Conservation (phyloP, 2,113 vertebrate genomes). For the Pleuronectes platessa region DNA sequence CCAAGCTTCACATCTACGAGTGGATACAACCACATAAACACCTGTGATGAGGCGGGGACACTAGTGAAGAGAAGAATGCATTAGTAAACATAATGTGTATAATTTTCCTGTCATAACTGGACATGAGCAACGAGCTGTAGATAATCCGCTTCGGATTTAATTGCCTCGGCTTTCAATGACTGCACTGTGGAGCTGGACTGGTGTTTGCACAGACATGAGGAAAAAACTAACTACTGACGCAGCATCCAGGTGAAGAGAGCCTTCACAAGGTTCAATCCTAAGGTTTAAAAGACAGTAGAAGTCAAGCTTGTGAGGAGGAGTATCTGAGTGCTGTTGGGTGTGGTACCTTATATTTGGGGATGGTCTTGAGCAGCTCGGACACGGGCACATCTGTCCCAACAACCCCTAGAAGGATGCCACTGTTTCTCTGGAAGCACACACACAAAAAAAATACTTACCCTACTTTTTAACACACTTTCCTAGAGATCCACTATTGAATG, state of each 20-base stretch:
- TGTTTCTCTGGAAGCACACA: conserved; percentile 87
- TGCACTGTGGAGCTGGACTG: not conserved
- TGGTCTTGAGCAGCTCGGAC: conserved; percentile 95
- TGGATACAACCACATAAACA: conserved; percentile 21
- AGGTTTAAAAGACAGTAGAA: not conserved
- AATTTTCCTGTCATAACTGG: conserved; percentile 52
- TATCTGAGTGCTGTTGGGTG: not conserved
- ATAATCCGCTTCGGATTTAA: conserved; percentile 44
- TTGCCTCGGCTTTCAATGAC: conserved; percentile 16
- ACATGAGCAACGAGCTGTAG: conserved; percentile 9
- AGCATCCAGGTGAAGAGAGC: not conserved
- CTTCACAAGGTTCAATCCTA: not conserved
- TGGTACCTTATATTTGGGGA: conserved; percentile 97
- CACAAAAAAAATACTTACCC: conserved; percentile 17
- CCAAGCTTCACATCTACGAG: conserved; percentile 6
- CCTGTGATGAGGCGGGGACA: not conserved
- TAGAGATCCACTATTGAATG: not conserved
- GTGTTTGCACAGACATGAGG: not conserved
- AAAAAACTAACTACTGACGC: not conserved
- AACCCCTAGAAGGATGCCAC: conserved; percentile 95
- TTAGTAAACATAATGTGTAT: conserved; percentile 23
- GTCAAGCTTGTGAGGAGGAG: not conserved
- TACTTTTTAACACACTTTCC: not conserved
- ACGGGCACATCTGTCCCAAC: conserved; percentile 98
- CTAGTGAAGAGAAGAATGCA: conserved; percentile 12